Conservation (phyloP, 2,797 vertebrate genomes). For the Pseudotriccus pelzelni region DNA sequence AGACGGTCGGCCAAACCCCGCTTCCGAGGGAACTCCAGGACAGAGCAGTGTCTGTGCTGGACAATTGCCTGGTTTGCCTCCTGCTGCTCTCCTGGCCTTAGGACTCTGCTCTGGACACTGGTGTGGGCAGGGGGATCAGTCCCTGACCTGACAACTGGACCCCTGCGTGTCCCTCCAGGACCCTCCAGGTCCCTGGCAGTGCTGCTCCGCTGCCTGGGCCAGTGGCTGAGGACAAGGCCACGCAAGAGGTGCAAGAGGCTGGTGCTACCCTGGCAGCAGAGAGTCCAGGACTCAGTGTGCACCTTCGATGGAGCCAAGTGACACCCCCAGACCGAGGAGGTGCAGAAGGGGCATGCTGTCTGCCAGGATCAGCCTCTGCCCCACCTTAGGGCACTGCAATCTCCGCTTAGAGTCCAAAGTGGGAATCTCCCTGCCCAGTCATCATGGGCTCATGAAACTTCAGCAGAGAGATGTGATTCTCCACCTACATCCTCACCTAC, state of each 20-base stretch:
- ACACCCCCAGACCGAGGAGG: neutral
- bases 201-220: neutral
- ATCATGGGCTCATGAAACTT: fast-evolving
- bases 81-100: neutral
- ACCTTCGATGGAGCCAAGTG: neutral
- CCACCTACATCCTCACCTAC: neutral
- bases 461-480: neutral
- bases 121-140: neutral
- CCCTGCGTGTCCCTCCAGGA: neutral
- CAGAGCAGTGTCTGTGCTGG: neutral
- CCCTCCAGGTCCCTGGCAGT: no score
- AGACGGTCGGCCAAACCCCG: neutral
- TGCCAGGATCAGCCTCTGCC: neutral
- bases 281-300: fast-evolving
- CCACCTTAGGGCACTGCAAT: fast-evolving
- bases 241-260: neutral
- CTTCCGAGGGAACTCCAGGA: neutral
- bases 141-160: neutral
- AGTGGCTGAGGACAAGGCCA: neutral
- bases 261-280: neutral
- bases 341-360: neutral
- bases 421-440: neutral
- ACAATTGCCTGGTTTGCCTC: neutral
- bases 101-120: neutral
- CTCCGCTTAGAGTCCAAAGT: neutral